These are phyloP conservation scores for Adelphocoris suturalis DNA, from an alignment of 2,888 invertebrate species.

Conservation along the genomic window DNA sequence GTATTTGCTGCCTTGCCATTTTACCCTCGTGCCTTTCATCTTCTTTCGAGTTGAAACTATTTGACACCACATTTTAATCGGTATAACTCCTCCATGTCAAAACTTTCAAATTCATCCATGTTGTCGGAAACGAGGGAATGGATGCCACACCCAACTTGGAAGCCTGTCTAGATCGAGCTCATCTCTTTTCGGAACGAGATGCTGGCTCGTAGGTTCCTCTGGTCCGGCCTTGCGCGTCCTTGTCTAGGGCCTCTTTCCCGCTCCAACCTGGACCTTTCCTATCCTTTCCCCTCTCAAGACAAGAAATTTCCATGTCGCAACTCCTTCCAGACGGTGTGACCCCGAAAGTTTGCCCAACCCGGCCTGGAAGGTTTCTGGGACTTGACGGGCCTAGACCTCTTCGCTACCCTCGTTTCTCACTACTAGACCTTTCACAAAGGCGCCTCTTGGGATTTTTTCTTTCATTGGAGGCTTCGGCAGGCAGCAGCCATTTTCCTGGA, in stretches of 20 bases:
- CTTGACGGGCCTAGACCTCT: not conserved
- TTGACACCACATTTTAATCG: too few species aligned
- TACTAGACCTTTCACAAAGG: not conserved
- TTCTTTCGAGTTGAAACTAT: too few species aligned
- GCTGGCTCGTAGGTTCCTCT: not conserved
- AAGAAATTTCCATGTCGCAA: slow-evolving; percentile 29
- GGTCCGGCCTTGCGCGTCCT: not conserved
- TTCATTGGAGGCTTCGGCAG: not conserved
- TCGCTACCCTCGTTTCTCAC: not conserved
- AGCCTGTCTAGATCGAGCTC: too few species aligned
- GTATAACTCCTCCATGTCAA: too few species aligned
- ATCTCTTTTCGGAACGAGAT: not conserved
- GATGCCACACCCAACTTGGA: too few species aligned
- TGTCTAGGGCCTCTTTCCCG: slow-evolving; percentile 16
- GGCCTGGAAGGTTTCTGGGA: not conserved
- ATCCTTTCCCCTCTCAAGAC: not conserved
- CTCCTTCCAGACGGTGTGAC: slow-evolving; percentile 37
- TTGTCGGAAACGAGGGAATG: too few species aligned
- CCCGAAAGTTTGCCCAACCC: slow-evolving; percentile 30
- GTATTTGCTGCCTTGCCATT: too few species aligned
- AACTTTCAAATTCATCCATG: too few species aligned
- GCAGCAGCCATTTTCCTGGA: too few species aligned
- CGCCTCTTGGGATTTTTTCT: too few species aligned
- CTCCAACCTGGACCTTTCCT: slow-evolving; percentile 11
- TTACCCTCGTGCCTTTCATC: too few species aligned